Percentiles rank a stretch among this genome's conserved stretches.
phyloP scores from a whole-genome alignment of 2,888 invertebrate species.

The Zaprionus lineosus region DNA sequence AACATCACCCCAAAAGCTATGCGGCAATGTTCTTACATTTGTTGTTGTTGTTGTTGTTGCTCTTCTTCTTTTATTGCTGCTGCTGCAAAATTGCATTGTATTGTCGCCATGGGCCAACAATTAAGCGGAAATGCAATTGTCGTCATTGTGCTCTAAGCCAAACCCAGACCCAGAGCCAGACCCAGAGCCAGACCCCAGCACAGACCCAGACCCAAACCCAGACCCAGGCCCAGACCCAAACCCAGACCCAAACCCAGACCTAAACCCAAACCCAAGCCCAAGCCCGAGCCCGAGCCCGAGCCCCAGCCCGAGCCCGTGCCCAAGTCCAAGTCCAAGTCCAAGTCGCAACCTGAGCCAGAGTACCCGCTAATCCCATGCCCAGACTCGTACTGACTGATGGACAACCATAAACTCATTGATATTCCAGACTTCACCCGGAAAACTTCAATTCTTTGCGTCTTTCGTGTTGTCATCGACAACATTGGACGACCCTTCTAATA shows the following conservation, averaged over 20 bases:
- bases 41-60: no score
- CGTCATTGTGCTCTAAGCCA: conserved; percentile 23
- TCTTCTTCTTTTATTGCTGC: no score
- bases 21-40: conserved; percentile 37
- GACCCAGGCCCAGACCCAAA: neutral
- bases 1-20: conserved; percentile 29
- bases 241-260: neutral
- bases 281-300: neutral
- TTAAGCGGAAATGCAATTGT: conserved; percentile 67
- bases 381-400: no score
- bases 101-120: conserved; percentile 51
- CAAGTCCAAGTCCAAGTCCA: no score
- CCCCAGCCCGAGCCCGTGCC: neutral
- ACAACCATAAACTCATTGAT: conserved; percentile 72
- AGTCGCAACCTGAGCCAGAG: conserved; percentile 1
- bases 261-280: conserved; percentile 16
- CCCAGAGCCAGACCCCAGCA: neutral
- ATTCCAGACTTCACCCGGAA: conserved; percentile 45
- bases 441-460: conserved; percentile 4
- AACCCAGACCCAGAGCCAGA: conserved; percentile 13
- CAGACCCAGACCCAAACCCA: conserved; percentile 1
- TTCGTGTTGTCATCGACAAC: conserved; percentile 35
- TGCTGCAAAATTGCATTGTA: conserved; percentile 18
- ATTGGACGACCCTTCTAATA: conserved; percentile 65
- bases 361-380: no score